Percentiles rank a stretch among this genome's conserved stretches.
Evolutionary conservation across 2,888 invertebrate genomes (phyloP).

Genomic region (Hecatera dysodea): DNA sequence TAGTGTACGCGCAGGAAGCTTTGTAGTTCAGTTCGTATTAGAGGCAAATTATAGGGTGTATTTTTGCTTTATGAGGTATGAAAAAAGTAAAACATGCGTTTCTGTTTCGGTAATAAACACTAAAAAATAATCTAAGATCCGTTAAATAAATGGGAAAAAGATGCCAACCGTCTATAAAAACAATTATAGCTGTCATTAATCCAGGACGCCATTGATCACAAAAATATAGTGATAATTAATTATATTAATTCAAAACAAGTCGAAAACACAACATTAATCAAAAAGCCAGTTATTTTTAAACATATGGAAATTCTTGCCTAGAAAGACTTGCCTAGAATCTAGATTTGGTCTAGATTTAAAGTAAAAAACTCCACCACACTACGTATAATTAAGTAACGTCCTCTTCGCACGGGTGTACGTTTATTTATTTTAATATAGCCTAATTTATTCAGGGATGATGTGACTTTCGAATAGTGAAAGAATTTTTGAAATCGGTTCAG

Average conservation of each 20-base stretch:
- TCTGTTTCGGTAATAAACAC: background rate
- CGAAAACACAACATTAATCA: conserved; percentile 21
- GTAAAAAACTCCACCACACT: background rate
- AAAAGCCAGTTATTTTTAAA: background rate
- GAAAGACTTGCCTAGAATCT: conserved; percentile 26
- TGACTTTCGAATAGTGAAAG: too few relatives aligned
- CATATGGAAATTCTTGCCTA: conserved; percentile 8
- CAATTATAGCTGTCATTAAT: conserved; percentile 29
- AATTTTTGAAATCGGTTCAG: too few relatives aligned
- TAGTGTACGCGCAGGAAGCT: background rate
- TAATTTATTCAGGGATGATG: too few relatives aligned
- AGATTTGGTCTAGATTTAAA: conserved; percentile 4
- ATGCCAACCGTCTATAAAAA: conserved; percentile 15
- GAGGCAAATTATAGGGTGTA: too few relatives aligned
- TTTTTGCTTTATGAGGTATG: too few relatives aligned
- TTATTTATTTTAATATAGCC: too few relatives aligned
- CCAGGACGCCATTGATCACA: conserved; percentile 1
- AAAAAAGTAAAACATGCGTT: background rate
- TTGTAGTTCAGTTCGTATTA: too few relatives aligned
- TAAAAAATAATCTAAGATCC: background rate
- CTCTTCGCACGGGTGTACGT: too few relatives aligned
- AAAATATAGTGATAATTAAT: conserved; percentile 4
- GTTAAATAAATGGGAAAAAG: conserved; percentile 10
- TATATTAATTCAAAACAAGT: conserved; percentile 7
- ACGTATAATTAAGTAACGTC: too few relatives aligned